Evolutionary conservation across 30 jellyfish, hydroid and myxozoan genomes (phyloP).

Genomic region (Euphysa ruthae): DNA sequence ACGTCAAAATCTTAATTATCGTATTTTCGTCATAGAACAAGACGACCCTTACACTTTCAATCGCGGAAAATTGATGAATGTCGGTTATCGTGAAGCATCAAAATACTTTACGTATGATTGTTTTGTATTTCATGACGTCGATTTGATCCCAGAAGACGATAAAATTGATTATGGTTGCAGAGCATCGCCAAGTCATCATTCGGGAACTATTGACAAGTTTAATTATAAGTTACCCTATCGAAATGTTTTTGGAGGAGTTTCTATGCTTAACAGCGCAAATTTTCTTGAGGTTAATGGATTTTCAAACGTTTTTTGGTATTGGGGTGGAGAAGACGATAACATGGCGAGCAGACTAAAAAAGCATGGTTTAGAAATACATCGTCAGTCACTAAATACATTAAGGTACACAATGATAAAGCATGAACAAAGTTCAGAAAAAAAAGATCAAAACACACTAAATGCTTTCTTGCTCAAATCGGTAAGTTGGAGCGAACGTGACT

Average conservation of each 20-base stretch:
- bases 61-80: conserved; percentile 40
- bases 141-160: conserved; percentile 41
- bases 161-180: conserved; percentile 25
- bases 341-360: conserved; percentile 26
- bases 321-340: conserved; percentile 98
- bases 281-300: conserved; percentile 63
- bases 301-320: conserved; percentile 83
- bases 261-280: conserved; percentile 52
- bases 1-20: conserved; percentile 59
- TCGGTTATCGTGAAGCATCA: conserved; percentile 32
- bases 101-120: conserved; percentile 23
- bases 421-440: not conserved
- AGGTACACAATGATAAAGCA: conserved; percentile 71
- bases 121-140: conserved; percentile 36
- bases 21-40: conserved; percentile 66
- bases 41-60: conserved; percentile 29
- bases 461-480: not conserved
- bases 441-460: conserved; percentile 3
- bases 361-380: conserved; percentile 31
- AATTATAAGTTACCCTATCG: conserved; percentile 10
- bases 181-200: conserved; percentile 25
- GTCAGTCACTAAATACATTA: conserved; percentile 67
- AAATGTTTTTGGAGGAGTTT: conserved; percentile 74
- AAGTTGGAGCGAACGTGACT: conserved; percentile 20
- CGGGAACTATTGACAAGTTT: conserved; percentile 29